These are phyloP conservation scores for Lepidochitona cinerea DNA, from an alignment of 2,888 invertebrate species.

Conservation along the genomic window DNA sequence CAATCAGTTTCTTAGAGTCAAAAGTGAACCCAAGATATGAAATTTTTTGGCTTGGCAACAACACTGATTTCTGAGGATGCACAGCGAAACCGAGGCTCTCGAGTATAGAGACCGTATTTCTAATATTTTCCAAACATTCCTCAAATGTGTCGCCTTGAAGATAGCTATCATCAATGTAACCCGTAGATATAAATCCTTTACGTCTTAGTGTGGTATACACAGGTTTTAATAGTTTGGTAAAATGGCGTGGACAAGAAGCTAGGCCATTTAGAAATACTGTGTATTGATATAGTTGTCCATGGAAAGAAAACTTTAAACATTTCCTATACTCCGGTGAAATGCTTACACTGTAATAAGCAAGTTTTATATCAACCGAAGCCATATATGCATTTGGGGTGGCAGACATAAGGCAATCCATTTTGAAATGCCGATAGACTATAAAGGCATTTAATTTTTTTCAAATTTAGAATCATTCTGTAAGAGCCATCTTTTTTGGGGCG, in stretches of 20 bases:
- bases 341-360: conserved; percentile 29
- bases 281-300: conserved; percentile 15
- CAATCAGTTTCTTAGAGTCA: conserved; percentile 5
- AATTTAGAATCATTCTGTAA: conserved; percentile 27
- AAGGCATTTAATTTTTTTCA: conserved; percentile 29
- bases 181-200: background rate
- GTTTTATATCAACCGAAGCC: conserved; percentile 26
- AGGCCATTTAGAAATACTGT: conserved; percentile 26
- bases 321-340: conserved; percentile 14
- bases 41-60: conserved; percentile 8
- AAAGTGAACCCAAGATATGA: background rate
- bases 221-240: background rate
- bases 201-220: background rate
- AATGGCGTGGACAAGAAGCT: background rate
- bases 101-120: conserved; percentile 3
- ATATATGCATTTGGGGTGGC: conserved; percentile 27
- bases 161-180: conserved; percentile 24
- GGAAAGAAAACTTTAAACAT: conserved; percentile 25
- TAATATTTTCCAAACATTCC: conserved; percentile 15
- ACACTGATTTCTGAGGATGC: conserved; percentile 19
- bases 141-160: conserved; percentile 9
- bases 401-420: no score
- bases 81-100: conserved; percentile 21
- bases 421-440: no score
- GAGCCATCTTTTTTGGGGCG: conserved; percentile 23